phyloP scores from a whole-genome alignment of 2,888 invertebrate genomes.

The Tetanocera ferruginea region DNA sequence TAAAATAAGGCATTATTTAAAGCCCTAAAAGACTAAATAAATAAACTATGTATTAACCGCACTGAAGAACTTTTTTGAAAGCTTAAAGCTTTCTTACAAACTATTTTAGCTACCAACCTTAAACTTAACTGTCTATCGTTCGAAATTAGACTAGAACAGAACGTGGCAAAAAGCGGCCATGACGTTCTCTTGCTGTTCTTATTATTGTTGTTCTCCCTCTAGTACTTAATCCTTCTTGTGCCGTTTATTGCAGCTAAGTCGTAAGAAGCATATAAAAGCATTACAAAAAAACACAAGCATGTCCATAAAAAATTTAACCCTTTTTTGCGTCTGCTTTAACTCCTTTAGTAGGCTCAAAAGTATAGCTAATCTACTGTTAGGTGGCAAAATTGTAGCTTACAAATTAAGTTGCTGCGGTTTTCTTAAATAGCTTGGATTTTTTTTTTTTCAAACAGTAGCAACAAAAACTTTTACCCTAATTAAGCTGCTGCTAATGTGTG shows the following conservation, averaged over 20 bases:
- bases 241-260: not conserved
- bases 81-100: not conserved
- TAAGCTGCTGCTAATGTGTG: not conserved
- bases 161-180: not conserved
- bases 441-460: not conserved
- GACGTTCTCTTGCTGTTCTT: not conserved
- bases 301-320: not conserved
- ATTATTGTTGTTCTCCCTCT: not conserved
- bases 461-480: not conserved
- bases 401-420: slow-evolving; percentile 18
- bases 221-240: not conserved
- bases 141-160: not conserved
- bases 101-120: too few relatives aligned
- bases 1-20: too few relatives aligned
- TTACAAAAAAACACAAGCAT: not conserved
- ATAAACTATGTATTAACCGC: not conserved
- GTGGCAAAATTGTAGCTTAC: not conserved
- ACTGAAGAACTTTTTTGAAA: not conserved
- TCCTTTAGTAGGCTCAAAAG: slow-evolving; percentile 19
- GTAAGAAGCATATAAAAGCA: not conserved
- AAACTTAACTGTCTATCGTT: not conserved
- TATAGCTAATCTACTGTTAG: slow-evolving; percentile 17
- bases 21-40: too few relatives aligned
- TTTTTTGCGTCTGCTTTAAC: not conserved
- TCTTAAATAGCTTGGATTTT: not conserved